These are phyloP conservation scores for Napeogenes sylphis DNA, from an alignment of 2,888 invertebrate species.

Conservation along the genomic window DNA sequence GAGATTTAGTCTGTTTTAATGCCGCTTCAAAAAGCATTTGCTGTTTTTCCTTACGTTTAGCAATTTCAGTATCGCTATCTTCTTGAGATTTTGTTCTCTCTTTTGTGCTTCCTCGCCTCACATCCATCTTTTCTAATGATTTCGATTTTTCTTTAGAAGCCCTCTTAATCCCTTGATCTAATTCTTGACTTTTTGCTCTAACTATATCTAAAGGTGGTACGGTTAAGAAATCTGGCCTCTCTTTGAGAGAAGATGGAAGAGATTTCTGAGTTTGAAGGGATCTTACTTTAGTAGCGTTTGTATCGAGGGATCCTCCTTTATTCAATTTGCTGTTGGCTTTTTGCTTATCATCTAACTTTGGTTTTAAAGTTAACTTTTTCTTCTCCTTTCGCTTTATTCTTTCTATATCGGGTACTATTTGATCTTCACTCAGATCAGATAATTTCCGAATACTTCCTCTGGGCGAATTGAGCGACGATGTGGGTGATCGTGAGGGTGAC, in stretches of 20 bases:
- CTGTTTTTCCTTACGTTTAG: conserved; percentile 85
- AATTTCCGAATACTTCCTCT: conserved; percentile 72
- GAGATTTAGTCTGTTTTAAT: conserved; percentile 84
- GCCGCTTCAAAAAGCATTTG: conserved; percentile 86
- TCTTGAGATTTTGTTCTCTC: conserved; percentile 85
- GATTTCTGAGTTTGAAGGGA: conserved; percentile 75
- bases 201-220: conserved; percentile 76
- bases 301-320: conserved; percentile 71
- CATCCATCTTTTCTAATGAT: conserved; percentile 81
- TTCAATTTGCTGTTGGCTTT: conserved; percentile 63
- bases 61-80: conserved; percentile 83
- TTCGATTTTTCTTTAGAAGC: conserved; percentile 82
- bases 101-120: conserved; percentile 76
- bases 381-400: conserved; percentile 71
- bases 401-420: conserved; percentile 72
- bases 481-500: conserved; percentile 72
- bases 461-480: conserved; percentile 73
- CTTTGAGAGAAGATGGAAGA: conserved; percentile 73
- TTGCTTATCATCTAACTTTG: conserved; percentile 68
- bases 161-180: conserved; percentile 71
- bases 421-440: conserved; percentile 73
- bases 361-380: conserved; percentile 66
- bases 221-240: conserved; percentile 72
- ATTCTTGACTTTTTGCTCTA: conserved; percentile 79
- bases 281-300: conserved; percentile 68